Evolutionary conservation across 2,888 invertebrate genomes (phyloP).

Genomic region (Linhomoeus sp.): DNA sequence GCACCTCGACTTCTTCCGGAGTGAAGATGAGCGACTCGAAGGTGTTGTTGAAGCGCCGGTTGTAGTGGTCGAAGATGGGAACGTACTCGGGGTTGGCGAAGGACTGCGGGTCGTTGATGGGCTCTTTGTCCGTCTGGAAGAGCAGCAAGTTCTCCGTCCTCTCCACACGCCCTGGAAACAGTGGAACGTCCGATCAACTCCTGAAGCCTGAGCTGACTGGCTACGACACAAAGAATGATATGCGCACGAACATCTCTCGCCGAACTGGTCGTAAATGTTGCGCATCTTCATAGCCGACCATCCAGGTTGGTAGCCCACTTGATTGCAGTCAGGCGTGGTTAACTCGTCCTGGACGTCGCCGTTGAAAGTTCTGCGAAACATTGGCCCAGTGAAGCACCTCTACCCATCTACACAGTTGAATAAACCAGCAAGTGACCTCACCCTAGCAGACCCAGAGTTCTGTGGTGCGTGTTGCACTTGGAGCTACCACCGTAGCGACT

Average conservation of each 20-base stretch:
- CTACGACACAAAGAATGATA: no score
- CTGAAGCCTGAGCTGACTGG: no score
- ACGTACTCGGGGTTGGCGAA: constrained; percentile 10
- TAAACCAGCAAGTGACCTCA: no score
- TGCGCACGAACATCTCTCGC: constrained; percentile 2
- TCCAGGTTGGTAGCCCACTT: not conserved
- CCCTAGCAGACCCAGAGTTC: no score
- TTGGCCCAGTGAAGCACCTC: no score
- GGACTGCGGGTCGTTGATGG: constrained; percentile 7
- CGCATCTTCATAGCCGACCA: not conserved
- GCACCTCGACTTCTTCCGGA: constrained; percentile 10
- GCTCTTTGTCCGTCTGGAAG: constrained; percentile 3
- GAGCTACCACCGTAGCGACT: no score
- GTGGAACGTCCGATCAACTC: no score
- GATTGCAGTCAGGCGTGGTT: constrained; percentile 11
- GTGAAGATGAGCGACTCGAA: constrained; percentile 10
- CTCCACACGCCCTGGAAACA: constrained; percentile 11
- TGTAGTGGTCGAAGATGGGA: constrained; percentile 12
- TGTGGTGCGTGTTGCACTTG: no score
- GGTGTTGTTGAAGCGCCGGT: constrained; percentile 6
- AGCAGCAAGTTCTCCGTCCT: constrained; percentile 5
- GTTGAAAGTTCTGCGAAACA: constrained; percentile 9
- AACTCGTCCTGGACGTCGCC: constrained; percentile 11
- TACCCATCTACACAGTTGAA: no score
- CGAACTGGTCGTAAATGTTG: constrained; percentile 2